Percentiles rank a stretch among this genome's conserved stretches.
Conservation (phyloP, 1,140 invertebrate genomes). For the Bombus waltoni region DNA sequence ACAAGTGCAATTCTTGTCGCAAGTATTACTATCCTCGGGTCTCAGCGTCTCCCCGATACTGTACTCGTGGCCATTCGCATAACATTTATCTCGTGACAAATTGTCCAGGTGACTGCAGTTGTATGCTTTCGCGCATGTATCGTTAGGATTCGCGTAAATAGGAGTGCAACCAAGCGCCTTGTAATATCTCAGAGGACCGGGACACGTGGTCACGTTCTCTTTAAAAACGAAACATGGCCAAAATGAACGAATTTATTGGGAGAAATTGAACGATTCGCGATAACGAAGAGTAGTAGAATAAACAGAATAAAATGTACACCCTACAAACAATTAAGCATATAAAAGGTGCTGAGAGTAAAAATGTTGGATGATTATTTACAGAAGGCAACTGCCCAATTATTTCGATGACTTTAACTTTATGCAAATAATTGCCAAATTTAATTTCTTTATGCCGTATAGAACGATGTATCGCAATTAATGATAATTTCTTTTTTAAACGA, state of each 20-base stretch:
- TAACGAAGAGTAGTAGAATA: too few relatives aligned
- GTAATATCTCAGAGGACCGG: slow-evolving; percentile 51
- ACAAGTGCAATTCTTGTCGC: slow-evolving; percentile 57
- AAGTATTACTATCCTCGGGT: slow-evolving; percentile 58
- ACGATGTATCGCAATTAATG: too few relatives aligned
- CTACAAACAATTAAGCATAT: too few relatives aligned
- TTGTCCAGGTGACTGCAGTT: slow-evolving; percentile 53
- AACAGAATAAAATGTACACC: too few relatives aligned
- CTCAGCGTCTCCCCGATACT: slow-evolving; percentile 53
- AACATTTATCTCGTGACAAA: slow-evolving; percentile 57
- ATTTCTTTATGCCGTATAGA: too few relatives aligned
- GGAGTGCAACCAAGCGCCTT: slow-evolving; percentile 54
- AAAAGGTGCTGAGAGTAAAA: too few relatives aligned
- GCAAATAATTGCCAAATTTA: too few relatives aligned
- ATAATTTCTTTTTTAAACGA: too few relatives aligned
- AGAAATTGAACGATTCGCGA: too few relatives aligned
- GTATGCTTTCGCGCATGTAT: slow-evolving; percentile 66
- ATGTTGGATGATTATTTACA: too few relatives aligned
- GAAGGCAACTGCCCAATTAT: too few relatives aligned
- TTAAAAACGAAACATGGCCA: not conserved
- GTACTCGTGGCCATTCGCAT: slow-evolving; percentile 62
- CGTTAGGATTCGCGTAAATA: slow-evolving; percentile 51
- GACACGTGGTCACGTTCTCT: slow-evolving; percentile 42
- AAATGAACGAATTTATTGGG: not conserved
- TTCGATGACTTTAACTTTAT: too few relatives aligned